Base-by-base conservation (phyloP, 1,140 invertebrate genomes). In the Cheumatopsyche charites region DNA sequence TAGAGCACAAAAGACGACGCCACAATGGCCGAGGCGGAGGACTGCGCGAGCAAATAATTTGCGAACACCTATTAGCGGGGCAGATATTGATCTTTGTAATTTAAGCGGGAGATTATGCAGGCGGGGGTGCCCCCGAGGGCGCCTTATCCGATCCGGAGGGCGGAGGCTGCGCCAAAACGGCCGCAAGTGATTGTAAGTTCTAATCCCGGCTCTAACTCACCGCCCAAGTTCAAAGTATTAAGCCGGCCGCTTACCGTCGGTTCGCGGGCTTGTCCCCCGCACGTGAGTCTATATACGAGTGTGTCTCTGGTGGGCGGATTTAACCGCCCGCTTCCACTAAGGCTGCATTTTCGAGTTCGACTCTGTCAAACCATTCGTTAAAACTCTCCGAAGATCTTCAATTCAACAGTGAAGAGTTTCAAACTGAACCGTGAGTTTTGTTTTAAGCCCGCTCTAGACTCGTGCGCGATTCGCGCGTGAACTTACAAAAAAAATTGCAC, bases 161-260 rank as follows among this genome's bases (percentile, higher is more conserved):
- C 13, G 63, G 43, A 42, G 42, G 42, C 19, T 45, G 63, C 63
- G 42, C 63, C 41, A 66, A 66, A 66, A 66, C 63, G 69, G 62
- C 69, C 69, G 62, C 69, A 71, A 71, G 69, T 65, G 69, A 71
- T 71, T 65, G 69, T 71, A 63, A 65, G 68, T 62, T 70, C 68
- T 70, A 71, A 71, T 71, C 69, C 69, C 66, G 15, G 36, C 26
- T 29, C 69, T 71, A 71, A 71, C 69, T 71, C 55, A 70, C 67
- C 36, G 67, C 23, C 58, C 29, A 71, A 71, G 69, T 71, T 71
- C 69, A 71, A 71, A 71, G 69, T 71, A 71, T 63, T 71, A 71
- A 71, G 69, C 69, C 69, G 23, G 47, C 55, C 55, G 49, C 66
- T 68, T 43, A 47, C 42, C 66, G 45, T 12, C 49, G 69, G 29